Conservation (phyloP, 1,140 invertebrate species). For the Drosophila sproati region DNA sequence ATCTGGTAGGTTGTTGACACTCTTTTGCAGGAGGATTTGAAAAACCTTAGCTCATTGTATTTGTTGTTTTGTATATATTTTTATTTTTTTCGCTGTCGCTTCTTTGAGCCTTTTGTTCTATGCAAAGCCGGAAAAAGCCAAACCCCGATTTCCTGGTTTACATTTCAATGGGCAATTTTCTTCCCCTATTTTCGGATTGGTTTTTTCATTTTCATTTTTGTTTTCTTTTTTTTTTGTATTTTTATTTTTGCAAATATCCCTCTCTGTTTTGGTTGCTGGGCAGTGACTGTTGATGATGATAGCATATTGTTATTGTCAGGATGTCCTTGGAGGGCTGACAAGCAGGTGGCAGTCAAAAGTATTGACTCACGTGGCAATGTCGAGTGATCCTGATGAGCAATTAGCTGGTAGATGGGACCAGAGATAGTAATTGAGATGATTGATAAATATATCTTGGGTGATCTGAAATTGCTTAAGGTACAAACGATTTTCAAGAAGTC, state of each 20-base stretch:
- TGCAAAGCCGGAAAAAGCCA: conserved; percentile 81
- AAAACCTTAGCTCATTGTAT: conserved; percentile 68
- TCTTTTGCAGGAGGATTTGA: conserved; percentile 56
- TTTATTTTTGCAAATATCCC: conserved; percentile 24
- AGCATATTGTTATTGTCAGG: not conserved
- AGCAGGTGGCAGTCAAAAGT: conserved; percentile 23
- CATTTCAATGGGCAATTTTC: conserved; percentile 82
- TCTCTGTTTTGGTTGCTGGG: conserved; percentile 50
- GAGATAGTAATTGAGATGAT: conserved; percentile 6
- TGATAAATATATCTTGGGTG: not conserved
- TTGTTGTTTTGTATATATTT: conserved; percentile 59
- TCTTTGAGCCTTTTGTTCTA: conserved; percentile 63
- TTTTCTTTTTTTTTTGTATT: conserved; percentile 16
- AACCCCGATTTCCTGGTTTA: conserved; percentile 83
- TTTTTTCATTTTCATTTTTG: conserved; percentile 24
- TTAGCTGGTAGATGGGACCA: not conserved
- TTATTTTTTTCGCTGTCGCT: conserved; percentile 60
- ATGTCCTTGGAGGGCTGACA: not conserved
- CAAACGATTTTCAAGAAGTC: not conserved
- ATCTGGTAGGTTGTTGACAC: conserved; percentile 69
- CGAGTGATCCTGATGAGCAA: conserved; percentile 3
- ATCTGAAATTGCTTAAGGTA: not conserved
- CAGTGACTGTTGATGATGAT: conserved; percentile 62
- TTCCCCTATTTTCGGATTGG: conserved; percentile 36
- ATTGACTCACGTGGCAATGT: conserved; percentile 32